These are phyloP conservation scores for Chaenodraco wilsoni DNA, from an alignment of 2,797 vertebrate genomes.

Conservation along the genomic window DNA sequence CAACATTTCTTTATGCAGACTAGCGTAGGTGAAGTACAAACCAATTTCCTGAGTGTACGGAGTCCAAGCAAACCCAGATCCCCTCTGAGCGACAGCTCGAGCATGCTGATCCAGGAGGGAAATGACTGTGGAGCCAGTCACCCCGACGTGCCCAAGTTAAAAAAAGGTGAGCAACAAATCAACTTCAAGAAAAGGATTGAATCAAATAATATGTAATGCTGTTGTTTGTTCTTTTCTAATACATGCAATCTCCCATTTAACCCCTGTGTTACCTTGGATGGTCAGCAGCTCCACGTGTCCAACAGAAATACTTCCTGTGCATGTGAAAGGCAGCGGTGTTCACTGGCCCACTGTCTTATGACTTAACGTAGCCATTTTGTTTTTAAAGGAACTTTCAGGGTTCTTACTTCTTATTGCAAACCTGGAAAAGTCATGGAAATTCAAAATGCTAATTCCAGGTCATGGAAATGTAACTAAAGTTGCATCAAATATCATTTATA, in stretches of 20 bases:
- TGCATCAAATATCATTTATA: no score
- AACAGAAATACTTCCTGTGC: slow-evolving; percentile 22
- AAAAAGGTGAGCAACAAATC: slow-evolving; percentile 79
- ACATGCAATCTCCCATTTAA: neutral
- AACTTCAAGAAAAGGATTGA: neutral
- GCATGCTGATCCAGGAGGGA: slow-evolving; percentile 83
- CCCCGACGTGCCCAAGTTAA: slow-evolving; percentile 75
- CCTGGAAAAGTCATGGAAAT: no score
- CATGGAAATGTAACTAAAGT: no score
- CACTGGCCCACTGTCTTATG: slow-evolving; percentile 40
- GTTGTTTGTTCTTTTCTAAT: neutral
- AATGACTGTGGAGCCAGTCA: slow-evolving; percentile 82
- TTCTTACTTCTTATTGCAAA: no score
- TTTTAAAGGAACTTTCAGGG: neutral
- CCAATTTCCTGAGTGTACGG: slow-evolving; percentile 82
- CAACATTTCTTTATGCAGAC: slow-evolving; percentile 74
- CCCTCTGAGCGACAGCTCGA: slow-evolving; percentile 88
- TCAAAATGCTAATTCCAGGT: no score
- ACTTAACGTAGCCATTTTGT: slow-evolving; percentile 37
- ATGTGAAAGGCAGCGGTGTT: slow-evolving; percentile 53
- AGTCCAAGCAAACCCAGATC: slow-evolving; percentile 84
- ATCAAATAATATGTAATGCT: neutral
- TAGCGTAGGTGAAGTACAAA: slow-evolving; percentile 76
- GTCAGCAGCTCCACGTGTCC: slow-evolving; percentile 48
- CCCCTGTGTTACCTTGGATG: neutral